Percentiles rank a stretch among this genome's conserved stretches.
These are phyloP conservation scores for Chloroclystis v-ata DNA, from an alignment of 2,888 invertebrate genomes.

Conservation along the genomic window DNA sequence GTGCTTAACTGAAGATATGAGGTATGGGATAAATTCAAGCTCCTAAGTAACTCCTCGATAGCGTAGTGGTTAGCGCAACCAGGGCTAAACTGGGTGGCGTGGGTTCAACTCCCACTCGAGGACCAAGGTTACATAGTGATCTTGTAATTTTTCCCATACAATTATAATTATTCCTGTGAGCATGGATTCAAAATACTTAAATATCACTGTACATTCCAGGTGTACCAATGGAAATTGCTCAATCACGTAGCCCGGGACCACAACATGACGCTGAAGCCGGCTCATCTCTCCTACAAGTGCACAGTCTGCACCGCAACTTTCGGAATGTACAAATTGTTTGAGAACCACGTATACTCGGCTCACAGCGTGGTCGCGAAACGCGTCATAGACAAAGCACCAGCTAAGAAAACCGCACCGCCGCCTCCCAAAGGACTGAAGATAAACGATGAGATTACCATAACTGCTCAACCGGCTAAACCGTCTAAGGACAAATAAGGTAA, in stretches of 20 bases:
- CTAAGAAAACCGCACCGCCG: no score
- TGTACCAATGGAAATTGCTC: constrained; percentile 94
- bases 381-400: constrained; percentile 58
- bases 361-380: constrained; percentile 94
- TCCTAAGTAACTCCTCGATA: no score
- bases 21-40: no score
- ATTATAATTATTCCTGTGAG: no score
- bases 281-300: constrained; percentile 95
- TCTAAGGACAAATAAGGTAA: constrained; percentile 48
- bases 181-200: no score
- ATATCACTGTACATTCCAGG: constrained; percentile 77
- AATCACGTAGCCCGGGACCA: constrained; percentile 96
- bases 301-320: constrained; percentile 96
- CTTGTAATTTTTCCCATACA: no score
- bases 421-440: constrained; percentile 86
- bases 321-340: constrained; percentile 96
- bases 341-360: constrained; percentile 95
- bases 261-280: constrained; percentile 93
- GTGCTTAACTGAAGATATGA: no score
- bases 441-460: constrained; percentile 93
- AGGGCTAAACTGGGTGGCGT: no score
- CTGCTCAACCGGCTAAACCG: constrained; percentile 84
- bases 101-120: no score
- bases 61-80: no score
- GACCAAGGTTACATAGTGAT: no score